Evolutionary conservation across 2,113 vertebrate species (phyloP), one percentile per base, ranked within the genome.

Genomic region (Scortum barcoo): DNA sequence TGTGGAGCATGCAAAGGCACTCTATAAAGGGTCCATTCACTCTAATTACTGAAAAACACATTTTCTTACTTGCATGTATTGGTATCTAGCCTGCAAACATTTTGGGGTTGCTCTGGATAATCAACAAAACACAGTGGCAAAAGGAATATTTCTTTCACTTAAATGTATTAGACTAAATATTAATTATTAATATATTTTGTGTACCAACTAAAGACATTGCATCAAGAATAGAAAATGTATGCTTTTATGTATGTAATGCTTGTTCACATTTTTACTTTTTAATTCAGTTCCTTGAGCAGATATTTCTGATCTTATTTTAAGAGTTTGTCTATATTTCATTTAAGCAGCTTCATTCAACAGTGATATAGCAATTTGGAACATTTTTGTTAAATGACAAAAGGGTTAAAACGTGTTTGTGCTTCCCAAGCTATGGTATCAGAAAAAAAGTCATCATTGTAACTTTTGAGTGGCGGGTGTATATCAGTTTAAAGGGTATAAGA

Each of bases 1-100:
- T 62, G 46, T 57, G 66, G 81, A 38, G 76, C 42, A 26, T 50
- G 40, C 61, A 63, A 30, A 14, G 13, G 10, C 33, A 72, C 61
- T 44, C 53, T 79, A 2, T 33, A 67, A 72, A 57, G 28, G 58
- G 20, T 28, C 0, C 1, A 1, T 36, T 80, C 19, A 69, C 12
- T 17, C 20, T 78, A 61, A 80, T 57, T 13, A 38, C 20, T 44
- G 30, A 16, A 56, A 22, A 44, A 1, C 46, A 1, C 0, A 56
- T 69, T 24, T 16, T 22, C 19, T 16, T 73, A 50, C 42, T 66
- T 42, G 7, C 11, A 28, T 51, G 7, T 12, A 30, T 13, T 63
- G 6, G 10, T 4, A 28, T 30, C 13, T 20, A 28, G 20, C n/a
- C 16, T n/a, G 17, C 38, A 46, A 53, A 48, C 14, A 40, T 42